Conservation (phyloP, 2,113 vertebrate genomes). For the Plecotus auritus region DNA sequence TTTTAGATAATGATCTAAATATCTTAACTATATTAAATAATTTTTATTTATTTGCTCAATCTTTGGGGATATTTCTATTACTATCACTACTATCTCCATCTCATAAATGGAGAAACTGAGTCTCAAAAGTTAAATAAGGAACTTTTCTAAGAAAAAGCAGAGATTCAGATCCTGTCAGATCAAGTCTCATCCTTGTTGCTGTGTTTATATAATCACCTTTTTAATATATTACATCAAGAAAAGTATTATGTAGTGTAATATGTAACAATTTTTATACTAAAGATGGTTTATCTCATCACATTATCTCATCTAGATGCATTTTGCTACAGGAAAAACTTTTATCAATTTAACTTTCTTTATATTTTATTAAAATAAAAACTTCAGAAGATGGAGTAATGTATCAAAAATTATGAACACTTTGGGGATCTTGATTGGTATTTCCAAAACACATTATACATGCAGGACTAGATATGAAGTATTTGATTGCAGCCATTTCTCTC, state of each 20-base stretch:
- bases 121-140: neutral
- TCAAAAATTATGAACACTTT: neutral
- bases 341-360: neutral
- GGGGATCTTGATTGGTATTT: neutral
- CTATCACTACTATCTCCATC: neutral
- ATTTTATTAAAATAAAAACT: slow-evolving; percentile 26
- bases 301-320: neutral
- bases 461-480: neutral
- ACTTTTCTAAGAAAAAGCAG: neutral
- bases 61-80: neutral
- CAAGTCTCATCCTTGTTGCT: neutral
- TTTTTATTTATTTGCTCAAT: neutral
- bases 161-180: neutral
- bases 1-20: neutral
- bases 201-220: neutral
- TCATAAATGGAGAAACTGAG: neutral
- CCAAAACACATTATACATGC: neutral
- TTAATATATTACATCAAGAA: neutral
- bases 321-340: neutral
- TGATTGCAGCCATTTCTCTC: neutral
- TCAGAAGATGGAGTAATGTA: neutral
- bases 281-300: neutral
- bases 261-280: neutral
- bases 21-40: neutral
- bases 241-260: neutral